Base-by-base conservation (phyloP, 1,140 invertebrate species). In the Phymorhynchus buccinoides region DNA sequence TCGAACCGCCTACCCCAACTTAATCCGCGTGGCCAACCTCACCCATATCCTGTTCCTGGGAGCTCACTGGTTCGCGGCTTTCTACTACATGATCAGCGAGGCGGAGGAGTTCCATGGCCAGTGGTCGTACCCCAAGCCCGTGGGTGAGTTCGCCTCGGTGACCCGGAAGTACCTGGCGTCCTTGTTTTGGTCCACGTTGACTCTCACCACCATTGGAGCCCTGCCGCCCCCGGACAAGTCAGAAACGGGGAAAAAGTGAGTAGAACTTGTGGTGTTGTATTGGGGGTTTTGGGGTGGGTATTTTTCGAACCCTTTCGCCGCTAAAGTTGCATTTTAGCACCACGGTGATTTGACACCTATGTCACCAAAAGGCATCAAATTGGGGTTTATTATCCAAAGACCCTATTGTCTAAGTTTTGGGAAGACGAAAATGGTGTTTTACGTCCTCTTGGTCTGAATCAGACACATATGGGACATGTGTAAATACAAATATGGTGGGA, bases 61-160 rank as follows among this genome's bases (percentile, higher is more conserved):
- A 86, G 97, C 97, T 35, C 98, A 99, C 91, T 99, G 98, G 98
- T 99, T 99, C 92, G 98, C 97, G 52, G 98, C 97, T 92, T 99
- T 99, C 94, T 99, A 99, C 94, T 99, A 97, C 94, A 94, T 99
- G 85, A 95, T 99, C 37, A 98, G 97, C 7, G 97, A 98, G 92
- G 96, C 96, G 39, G 97, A 99, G 93, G 96, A 96, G 3, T 98
- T 98, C 93, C 95, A 96, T 93, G 97, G 97, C 9, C 96, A 97
- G 89, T 98, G 97, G 97, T 96, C 97, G 0, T 98, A 98, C 93
- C 97, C 97, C 0, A 96, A 96, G 41, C 91, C 92, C 1, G 87
- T 86, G 0, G 92, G 90, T n/a, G 96, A 97, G 89, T 98, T 97
- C 92, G 96, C 96, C 0, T 96, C 96, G 0, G 94, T 98, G 12